Evolutionary conservation across 2,113 vertebrate genomes (phyloP), one percentile per base, ranked within the genome.

Genomic region (Antigone vipio): DNA sequence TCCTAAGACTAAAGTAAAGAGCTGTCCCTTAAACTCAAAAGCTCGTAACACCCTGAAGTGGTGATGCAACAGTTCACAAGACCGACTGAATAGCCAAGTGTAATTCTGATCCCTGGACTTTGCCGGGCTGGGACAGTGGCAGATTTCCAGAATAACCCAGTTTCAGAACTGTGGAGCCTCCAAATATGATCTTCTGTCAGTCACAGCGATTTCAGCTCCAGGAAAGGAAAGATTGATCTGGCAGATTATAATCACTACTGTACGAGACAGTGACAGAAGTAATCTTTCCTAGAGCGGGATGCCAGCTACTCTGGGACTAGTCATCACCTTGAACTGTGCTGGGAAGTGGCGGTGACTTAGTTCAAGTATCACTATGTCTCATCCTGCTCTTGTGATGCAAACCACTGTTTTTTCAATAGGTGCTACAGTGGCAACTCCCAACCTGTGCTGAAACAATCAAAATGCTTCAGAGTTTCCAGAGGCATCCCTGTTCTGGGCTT

Each of bases 121-220:
- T 93, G 92, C 91, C 94, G 97, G 95, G 49, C 47, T 92, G 83
- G 94, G 97, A 97, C 89, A 75, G 59, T 95, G 97, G 94, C 96
- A 83, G 67, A 85, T 71, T 85, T 96, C 97, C 96, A 97, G 92
- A 94, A 94, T 83, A 97, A 97, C 67, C 95, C 94, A 67, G 8
- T 94, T 96, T 95, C 95, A 97, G 95, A 96, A 89, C 64, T 78
- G 75, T 73, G 84, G 94, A 94, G 96, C 77, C 81, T 97, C 80
- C 83, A 95, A 94, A 86, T 89, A 94, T 45, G 89, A 93, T 94
- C 85, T 95, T 90, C 92, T 96, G 85, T 95, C 94, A 97, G 85
- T 91, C 89, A 88, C 49, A 87, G 77, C 78, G 63, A 83, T 96
- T 96, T 95, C 94, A 94, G 73, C 89, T 96, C 45, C 89, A 91